Percentiles rank a stretch among this genome's conserved stretches.
Evolutionary conservation across 2,797 vertebrate species (phyloP).

Genomic region (Rhadinocentrus ornatus): DNA sequence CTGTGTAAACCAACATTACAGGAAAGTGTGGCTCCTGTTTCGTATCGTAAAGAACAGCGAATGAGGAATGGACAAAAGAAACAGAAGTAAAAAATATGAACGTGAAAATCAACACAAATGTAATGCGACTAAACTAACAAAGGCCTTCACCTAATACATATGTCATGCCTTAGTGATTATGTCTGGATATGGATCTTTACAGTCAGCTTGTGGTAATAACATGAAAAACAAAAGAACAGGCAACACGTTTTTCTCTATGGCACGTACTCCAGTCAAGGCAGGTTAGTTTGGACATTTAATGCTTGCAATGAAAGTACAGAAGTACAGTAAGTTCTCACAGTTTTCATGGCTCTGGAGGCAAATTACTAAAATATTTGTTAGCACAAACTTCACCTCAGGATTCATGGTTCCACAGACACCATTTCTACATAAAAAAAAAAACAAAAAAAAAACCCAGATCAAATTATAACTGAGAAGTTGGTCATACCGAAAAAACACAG

Average conservation of each 20-base stretch:
- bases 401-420: constrained; percentile 6
- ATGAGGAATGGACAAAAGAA: constrained; percentile 9
- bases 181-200: constrained; percentile 7
- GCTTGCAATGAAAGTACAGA: background rate
- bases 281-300: background rate
- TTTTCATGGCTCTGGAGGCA: background rate
- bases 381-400: constrained; percentile 8
- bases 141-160: constrained; percentile 27
- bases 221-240: background rate
- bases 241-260: constrained; percentile 9
- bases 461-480: too few relatives aligned
- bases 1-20: constrained; percentile 32
- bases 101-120: constrained; percentile 27
- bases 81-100: constrained; percentile 7
- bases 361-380: background rate
- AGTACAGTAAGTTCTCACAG: constrained; percentile 7
- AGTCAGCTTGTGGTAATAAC: background rate
- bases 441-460: too few relatives aligned
- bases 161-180: background rate
- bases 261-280: constrained; percentile 17
- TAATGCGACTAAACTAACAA: constrained; percentile 25
- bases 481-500: too few relatives aligned
- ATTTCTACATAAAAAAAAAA: too few relatives aligned
- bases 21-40: constrained; percentile 34
- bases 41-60: background rate